Evolutionary conservation across 2,113 vertebrate genomes (phyloP), one percentile per base, ranked within the genome.

Genomic region (Todiramphus chloris): DNA sequence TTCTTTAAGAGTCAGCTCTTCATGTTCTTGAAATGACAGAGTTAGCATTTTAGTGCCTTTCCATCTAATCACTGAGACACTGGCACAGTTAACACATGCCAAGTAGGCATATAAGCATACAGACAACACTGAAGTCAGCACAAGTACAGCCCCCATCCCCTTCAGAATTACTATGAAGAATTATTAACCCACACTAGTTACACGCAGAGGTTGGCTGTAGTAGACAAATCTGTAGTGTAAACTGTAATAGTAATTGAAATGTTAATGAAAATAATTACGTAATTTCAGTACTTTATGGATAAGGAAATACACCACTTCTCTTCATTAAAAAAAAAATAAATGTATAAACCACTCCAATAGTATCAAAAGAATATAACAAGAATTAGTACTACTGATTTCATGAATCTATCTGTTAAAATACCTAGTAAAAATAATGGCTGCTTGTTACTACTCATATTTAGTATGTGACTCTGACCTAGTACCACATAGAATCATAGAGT

Each of bases 141-240:
- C 4, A 60, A 28, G 12, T 11, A 60, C 33, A 51, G 0, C 0
- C 1, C 28, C 3, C 3, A 16, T 2, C 3, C 39, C 16, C 33
- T 51, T 27, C 1, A 2, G 28, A 58, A 87, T 9, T 48, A 23
- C 53, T 6, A 8, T 0, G 1, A 10, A 46, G 12, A 66, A 85
- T 19, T 63, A 79, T 4, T 24, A 35, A 66, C 11, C 33, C 44
- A 30, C 30, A 56, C 20, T 24, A 37, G 7, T 64, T 48, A 89
- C 44, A 74, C 24, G 6, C 59, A 58, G 14, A 28, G 37, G 15
- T 0, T 63, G 67, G 27, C 24, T 60, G 23, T 10, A 80, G 41
- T 0, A 88, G 75, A 56, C 21, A 73, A 43, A 60, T 23, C 9
- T 35, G 10, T 5, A 33, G 24, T 31, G 88, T 12, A 13, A 60